Evolutionary conservation across 2,113 vertebrate species (phyloP).

Genomic region (Orthonyx spaldingii): DNA sequence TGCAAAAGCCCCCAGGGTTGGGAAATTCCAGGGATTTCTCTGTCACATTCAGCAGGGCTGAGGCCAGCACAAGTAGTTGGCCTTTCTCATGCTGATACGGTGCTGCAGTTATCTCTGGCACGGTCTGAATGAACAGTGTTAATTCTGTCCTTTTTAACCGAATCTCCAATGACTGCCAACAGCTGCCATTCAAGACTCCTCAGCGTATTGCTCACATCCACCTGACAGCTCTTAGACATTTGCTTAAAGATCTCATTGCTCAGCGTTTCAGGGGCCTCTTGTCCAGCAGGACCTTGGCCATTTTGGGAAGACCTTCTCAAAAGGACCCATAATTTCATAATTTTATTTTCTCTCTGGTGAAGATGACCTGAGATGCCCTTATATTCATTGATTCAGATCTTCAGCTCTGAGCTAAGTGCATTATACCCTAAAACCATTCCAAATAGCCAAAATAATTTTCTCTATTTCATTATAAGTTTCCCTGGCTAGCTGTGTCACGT

Average conservation of each 20-base stretch:
- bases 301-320: background rate
- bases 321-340: background rate
- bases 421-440: background rate
- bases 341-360: background rate
- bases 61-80: background rate
- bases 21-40: background rate
- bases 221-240: background rate
- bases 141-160: background rate
- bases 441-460: background rate
- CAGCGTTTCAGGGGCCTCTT: background rate
- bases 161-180: background rate
- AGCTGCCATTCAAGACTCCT: background rate
- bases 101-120: background rate
- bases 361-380: background rate
- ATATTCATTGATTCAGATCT: background rate
- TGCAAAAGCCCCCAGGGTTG: background rate
- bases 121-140: background rate
- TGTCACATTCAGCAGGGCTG: fast-evolving
- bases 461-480: background rate
- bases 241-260: background rate
- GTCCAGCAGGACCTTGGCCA: background rate
- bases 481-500: background rate
- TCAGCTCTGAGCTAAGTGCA: background rate
- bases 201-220: background rate
- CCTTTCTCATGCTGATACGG: background rate